Conservation (phyloP, 2,113 vertebrate species). For the Rhinoderma darwinii region DNA sequence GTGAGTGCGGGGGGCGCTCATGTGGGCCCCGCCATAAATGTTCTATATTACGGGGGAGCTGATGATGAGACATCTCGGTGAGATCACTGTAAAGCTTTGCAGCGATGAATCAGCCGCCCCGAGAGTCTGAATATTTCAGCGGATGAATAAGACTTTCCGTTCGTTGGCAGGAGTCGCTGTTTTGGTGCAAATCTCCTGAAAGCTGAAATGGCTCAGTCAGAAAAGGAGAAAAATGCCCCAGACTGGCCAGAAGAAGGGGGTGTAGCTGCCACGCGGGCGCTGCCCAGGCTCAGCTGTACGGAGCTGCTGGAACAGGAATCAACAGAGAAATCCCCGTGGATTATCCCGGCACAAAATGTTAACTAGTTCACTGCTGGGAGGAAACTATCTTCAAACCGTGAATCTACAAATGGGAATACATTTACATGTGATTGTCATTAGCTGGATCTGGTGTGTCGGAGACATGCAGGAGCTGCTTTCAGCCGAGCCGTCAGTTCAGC, state of each 20-base stretch:
- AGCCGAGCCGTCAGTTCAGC: too few relatives aligned
- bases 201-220: background rate
- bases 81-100: background rate
- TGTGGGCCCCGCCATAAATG: background rate
- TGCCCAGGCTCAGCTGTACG: background rate
- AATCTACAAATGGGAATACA: too few relatives aligned
- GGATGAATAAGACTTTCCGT: slow-evolving; percentile 44
- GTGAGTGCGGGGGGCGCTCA: background rate
- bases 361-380: slow-evolving; percentile 15
- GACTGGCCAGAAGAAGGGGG: background rate
- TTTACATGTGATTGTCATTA: too few relatives aligned
- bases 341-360: background rate
- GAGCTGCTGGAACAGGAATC: background rate
- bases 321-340: background rate
- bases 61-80: background rate
- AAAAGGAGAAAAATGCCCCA: background rate
- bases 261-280: background rate
- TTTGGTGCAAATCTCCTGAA: slow-evolving; percentile 22
- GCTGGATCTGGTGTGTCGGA: too few relatives aligned
- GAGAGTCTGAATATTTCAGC: background rate
- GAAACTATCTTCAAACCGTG: background rate
- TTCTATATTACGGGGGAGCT: background rate
- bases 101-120: background rate
- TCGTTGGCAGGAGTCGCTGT: background rate
- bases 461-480: too few relatives aligned